Base-by-base conservation (phyloP, 92 coral and sea anemone genomes). In the Zoanthus sansibaricus region DNA sequence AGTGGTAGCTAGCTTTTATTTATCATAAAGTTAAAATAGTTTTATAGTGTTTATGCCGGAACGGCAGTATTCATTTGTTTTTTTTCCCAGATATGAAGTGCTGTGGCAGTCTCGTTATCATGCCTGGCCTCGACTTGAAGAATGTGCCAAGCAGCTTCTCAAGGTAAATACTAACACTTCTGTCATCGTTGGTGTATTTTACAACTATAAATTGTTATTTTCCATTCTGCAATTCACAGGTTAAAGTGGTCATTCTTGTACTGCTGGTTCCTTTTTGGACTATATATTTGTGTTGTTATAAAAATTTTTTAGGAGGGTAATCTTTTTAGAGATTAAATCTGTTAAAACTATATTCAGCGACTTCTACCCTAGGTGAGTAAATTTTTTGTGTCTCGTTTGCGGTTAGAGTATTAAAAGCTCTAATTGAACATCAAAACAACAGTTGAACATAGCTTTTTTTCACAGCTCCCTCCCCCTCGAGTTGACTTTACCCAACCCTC, bases 401-500 rank as follows among this genome's bases (percentile, higher is more conserved):
- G 25, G n/a, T 62, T 5, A 9, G 21, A 9, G n/a, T 62, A 7
- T n/a, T 5, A n/a, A 17, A 20, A 25, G 75, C 46, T 15, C 2
- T 14, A 9, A n/a, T 45, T 61, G 11, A 25, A 3, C 11, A 9
- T 5, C 25, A 5, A 4, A 45, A 13, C 13, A 58, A 42, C 3
- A 15, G 18, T 16, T 5, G 33, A 55, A 49, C 5, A 42, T 0
- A 17, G 31, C 45, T 46, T 46, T 44, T 30, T 56, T 4, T 47
- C 2, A 54, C 78, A 96, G 99, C 93, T 96, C 17, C 99, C 99
- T 64, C 99, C 96, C 21, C 98, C 99, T 18, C 94, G 93, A 79
- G 92, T 97, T 75, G 99, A 97, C 92, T 97, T 97, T 76, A 97
- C 99, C 80, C 95, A 95, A 47, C 99, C 99, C 75, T 97, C 99